These are phyloP conservation scores for Parazoanthus darwini DNA, from an alignment of 92 coral and sea anemone genomes.

Conservation along the genomic window DNA sequence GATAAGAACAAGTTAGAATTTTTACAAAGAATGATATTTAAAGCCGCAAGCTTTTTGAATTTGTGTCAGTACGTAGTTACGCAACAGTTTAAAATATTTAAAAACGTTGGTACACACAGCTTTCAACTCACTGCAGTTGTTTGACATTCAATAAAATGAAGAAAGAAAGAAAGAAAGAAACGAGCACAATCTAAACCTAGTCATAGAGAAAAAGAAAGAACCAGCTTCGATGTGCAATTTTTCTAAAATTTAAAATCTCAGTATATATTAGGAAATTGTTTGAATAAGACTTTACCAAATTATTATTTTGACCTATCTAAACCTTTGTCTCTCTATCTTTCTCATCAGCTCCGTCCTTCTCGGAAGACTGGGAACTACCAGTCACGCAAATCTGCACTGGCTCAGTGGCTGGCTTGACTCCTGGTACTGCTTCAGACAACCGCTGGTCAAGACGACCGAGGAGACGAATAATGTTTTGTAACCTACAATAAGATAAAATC, in stretches of 20 bases:
- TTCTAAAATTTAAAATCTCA: too few species aligned
- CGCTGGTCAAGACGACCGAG: conserved; percentile 77
- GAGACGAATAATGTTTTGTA: conserved; percentile 78
- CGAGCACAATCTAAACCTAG: too few species aligned
- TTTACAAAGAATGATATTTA: not conserved
- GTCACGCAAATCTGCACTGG: not conserved
- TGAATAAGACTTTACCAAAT: not conserved
- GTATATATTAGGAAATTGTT: too few species aligned
- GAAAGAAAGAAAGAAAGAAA: not conserved
- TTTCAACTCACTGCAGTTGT: not conserved
- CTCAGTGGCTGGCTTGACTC: conserved; percentile 7
- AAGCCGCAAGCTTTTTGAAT: too few species aligned
- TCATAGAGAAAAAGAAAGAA: not conserved
- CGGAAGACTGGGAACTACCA: conserved; percentile 18
- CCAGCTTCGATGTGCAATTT: not conserved
- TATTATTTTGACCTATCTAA: not conserved
- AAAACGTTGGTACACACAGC: not conserved
- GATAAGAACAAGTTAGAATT: not conserved
- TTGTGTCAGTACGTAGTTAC: too few species aligned
- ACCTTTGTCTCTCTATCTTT: conserved; percentile 34
- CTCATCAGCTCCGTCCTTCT: conserved; percentile 16
- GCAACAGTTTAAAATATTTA: not conserved
- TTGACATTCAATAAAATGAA: too few species aligned
- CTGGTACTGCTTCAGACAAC: conserved; percentile 57
- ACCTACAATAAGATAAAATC: conserved; percentile 34